Percentiles rank a stretch among this genome's conserved stretches.
These are phyloP conservation scores for Oxyruncus cristatus DNA, from an alignment of 2,113 vertebrate genomes.

Conservation along the genomic window DNA sequence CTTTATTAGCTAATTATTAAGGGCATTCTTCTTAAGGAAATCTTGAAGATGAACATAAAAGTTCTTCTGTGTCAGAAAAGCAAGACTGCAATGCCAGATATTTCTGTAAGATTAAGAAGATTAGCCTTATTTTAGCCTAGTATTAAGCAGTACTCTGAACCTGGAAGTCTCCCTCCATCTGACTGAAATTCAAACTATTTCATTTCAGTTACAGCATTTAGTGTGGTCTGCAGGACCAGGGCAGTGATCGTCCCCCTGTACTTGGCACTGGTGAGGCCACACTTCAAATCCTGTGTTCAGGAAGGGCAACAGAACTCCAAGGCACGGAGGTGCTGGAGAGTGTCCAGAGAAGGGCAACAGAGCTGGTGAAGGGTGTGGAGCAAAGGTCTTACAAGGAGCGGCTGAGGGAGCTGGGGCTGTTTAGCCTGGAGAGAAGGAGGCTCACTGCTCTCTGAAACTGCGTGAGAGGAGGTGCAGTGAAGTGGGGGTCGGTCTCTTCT, in stretches of 20 bases:
- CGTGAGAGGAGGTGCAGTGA: neutral
- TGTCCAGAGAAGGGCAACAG: rapidly evolving
- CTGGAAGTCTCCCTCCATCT: neutral
- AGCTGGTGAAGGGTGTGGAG: neutral
- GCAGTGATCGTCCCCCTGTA: neutral
- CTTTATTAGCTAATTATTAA: neutral
- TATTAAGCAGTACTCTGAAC: neutral
- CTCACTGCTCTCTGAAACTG: neutral
- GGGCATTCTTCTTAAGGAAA: neutral
- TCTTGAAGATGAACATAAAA: neutral
- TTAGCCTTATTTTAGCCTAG: neutral
- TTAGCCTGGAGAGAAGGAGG: neutral
- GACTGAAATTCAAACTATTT: neutral
- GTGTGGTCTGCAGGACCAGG: neutral
- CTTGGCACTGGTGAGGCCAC: neutral
- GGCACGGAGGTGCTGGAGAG: rapidly evolving
- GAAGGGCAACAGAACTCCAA: rapidly evolving
- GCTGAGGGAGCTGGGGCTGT: neutral
- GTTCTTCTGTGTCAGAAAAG: neutral
- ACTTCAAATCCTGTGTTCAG: neutral
- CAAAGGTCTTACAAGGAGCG: neutral
- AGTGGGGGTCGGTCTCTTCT: neutral
- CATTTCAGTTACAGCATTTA: neutral
- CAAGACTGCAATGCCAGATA: neutral
- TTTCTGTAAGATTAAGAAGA: neutral